Conservation (phyloP, 2,888 invertebrate species). For the Odontocerum albicorne region DNA sequence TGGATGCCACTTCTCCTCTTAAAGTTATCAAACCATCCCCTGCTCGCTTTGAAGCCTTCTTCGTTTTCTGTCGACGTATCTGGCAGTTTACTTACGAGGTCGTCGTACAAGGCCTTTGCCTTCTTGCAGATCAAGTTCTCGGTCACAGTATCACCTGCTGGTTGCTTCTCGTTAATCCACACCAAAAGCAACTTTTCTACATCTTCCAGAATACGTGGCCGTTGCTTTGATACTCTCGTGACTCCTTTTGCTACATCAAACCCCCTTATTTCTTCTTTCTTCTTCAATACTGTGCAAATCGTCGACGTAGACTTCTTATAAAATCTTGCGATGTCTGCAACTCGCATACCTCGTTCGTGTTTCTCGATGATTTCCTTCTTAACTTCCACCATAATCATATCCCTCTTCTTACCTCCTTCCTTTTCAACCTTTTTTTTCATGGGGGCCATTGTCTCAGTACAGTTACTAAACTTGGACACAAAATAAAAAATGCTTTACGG, state of each 20-base stretch:
- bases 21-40: too few relatives aligned
- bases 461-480: too few relatives aligned
- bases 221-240: constrained; percentile 33
- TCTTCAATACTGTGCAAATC: constrained; percentile 35
- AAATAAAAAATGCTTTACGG: too few relatives aligned
- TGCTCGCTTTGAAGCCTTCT: too few relatives aligned
- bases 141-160: constrained; percentile 31
- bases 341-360: constrained; percentile 33
- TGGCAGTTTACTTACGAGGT: constrained; percentile 32
- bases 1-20: too few relatives aligned
- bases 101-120: constrained; percentile 33
- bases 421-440: too few relatives aligned
- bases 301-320: constrained; percentile 31
- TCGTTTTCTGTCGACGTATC: constrained; percentile 24
- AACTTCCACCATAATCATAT: constrained; percentile 33
- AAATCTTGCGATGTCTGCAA: constrained; percentile 30
- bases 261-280: constrained; percentile 34
- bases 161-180: constrained; percentile 36
- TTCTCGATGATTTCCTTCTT: constrained; percentile 35
- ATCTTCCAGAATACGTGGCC: constrained; percentile 29
- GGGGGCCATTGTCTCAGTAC: too few relatives aligned
- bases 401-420: constrained; percentile 21
- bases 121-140: constrained; percentile 36
- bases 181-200: constrained; percentile 34
- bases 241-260: constrained; percentile 32